Evolutionary conservation across 2,113 vertebrate species (phyloP), one percentile per base, ranked within the genome.

Genomic region (Camelus bactrianus): DNA sequence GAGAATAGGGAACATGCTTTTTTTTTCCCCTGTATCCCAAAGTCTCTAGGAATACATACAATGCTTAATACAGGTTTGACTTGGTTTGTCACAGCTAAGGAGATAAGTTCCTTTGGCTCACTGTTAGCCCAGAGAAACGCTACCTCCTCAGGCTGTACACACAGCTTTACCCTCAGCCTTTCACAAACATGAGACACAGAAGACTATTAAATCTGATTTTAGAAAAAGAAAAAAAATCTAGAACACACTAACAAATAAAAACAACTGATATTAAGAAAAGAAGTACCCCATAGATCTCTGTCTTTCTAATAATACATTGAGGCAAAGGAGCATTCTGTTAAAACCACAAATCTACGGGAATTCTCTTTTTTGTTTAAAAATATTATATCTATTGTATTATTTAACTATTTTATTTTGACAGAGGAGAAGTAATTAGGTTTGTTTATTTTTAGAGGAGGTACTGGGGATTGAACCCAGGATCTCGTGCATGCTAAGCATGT

Each of bases 201-300:
- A 64, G 24, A 70, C 28, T 79, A 58, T 22, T 93, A 70, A 32
- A 85, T 84, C n/a, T 91, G 75, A 91, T 52, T 72, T 56, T 64
- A 60, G 7, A 75, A 32, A 93, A 85, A 89, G 13, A 46, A 96
- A 85, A 87, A 93, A 81, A 46, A 64, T 42, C 50, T 76, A 85
- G 26, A 92, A 65, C n/a, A 93, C 48, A 95, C 4, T 32, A 69
- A 73, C 77, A 82, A 52, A 50, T 52, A 56, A 76, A 56, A 92
- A 62, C 77, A 85, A 30, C 3, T 75, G 75, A 64, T 4, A 12
- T 85, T 95, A 76, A 75, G 32, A 93, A 56, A 20, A 82, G 35
- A 79, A 84, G 67, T 35, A 64, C 24, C 1, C 17, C 20, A 24
- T 0, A 89, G 38, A 58, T 38, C 42, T 79, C 26, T n/a, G n/a